Conservation (phyloP, 2,888 invertebrate species). For the Nudaria mundana region DNA sequence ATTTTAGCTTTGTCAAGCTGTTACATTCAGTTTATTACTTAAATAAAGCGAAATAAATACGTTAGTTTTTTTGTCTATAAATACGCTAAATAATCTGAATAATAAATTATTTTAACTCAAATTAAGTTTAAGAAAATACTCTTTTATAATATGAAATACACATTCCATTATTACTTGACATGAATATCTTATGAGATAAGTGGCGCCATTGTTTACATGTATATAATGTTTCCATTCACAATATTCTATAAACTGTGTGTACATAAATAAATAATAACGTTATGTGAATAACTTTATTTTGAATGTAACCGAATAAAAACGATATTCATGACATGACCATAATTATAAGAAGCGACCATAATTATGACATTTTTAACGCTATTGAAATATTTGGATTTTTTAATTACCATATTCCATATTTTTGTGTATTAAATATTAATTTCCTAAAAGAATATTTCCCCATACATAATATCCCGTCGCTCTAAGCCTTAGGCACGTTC, state of each 20-base stretch:
- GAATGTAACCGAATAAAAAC: too few species aligned
- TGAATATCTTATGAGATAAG: too few species aligned
- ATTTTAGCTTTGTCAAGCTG: conserved; percentile 37
- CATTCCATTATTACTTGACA: neutral
- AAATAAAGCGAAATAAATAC: conserved; percentile 74
- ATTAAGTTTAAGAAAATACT: conserved; percentile 20
- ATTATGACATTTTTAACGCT: too few species aligned
- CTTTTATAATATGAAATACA: conserved; percentile 4
- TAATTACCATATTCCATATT: too few species aligned
- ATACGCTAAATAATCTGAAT: conserved; percentile 44
- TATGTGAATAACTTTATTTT: neutral
- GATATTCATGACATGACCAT: too few species aligned
- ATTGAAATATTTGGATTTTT: too few species aligned
- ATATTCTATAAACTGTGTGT: too few species aligned
- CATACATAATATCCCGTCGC: conserved; percentile 3
- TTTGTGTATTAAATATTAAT: neutral
- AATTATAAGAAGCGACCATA: too few species aligned
- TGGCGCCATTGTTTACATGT: too few species aligned
- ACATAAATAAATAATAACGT: neutral
- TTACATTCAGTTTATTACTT: conserved; percentile 40
- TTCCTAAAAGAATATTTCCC: conserved; percentile 24
- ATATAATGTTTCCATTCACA: too few species aligned
- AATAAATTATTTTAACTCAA: conserved; percentile 24
- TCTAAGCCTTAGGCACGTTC: conserved; percentile 82
- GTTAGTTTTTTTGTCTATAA: conserved; percentile 58